Base-by-base conservation (phyloP, 2,113 vertebrate species). In the Odocoileus virginianus region DNA sequence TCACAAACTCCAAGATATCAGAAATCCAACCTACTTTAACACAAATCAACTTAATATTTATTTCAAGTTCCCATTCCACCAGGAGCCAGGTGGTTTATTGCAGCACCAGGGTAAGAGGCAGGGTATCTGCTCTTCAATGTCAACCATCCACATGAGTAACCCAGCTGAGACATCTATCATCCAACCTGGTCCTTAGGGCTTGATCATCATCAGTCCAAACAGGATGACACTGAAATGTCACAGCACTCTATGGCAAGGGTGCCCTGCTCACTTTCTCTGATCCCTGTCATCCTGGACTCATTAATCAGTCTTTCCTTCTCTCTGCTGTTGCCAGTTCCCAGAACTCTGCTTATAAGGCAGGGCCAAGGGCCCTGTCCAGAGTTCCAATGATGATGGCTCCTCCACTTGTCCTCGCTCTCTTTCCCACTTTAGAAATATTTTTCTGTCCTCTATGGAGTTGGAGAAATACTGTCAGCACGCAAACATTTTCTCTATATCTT, bases 1-100 rank as follows among this genome's bases (percentile, higher is more conserved):
- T 89, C 79, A 83, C 50, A 96, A 36, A 52, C 43, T 84, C 94
- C 67, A 87, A 94, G 45, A 60, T 55, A 76, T n/a, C 58, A 91
- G 67, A 96, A 81, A 91, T 58, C 55, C 2, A 28, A 17, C 14
- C 47, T n/a, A 13, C 2, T 71, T 94, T 87, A 82, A 43, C 60
- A 23, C 33, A 84, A 89, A 57, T 94, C n/a, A 67, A 36, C 11
- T 54, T 12, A 50, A 8, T 60, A 47, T 95, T n/a, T 89, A 27
- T 47, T 87, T 92, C 71, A 83, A 87, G 93, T 50, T 17, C 15
- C 55, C 40, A 36, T n/a, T 82, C 19, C 6, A 64, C n/a, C 33
- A 55, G 27, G 36, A 64, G 50, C 55, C 74, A 25, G 11, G 5
- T 43, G 52, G 54, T 30, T 64, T 16, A 21, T 36, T 27, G 4